phyloP scores from a whole-genome alignment of 2,797 vertebrate species.

The Lemur catta region DNA sequence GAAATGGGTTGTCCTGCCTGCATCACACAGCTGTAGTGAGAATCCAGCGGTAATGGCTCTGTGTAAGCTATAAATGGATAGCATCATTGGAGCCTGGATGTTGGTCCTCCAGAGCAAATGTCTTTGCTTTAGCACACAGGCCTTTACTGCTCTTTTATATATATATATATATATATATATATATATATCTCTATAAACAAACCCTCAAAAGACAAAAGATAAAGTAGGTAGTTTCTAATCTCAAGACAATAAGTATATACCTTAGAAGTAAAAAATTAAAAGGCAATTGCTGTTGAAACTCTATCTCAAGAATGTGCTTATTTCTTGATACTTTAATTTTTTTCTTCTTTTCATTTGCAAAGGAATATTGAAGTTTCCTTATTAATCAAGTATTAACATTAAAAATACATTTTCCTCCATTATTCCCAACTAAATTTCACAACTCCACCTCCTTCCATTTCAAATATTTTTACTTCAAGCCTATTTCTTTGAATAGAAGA shows the following conservation, averaged over 20 bases:
- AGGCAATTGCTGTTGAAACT: neutral
- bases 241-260: neutral
- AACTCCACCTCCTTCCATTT: neutral
- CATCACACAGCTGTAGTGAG: neutral
- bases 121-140: neutral
- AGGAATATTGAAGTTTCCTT: neutral
- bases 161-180: neutral
- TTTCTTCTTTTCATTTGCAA: neutral
- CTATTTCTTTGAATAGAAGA: neutral
- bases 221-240: neutral
- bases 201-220: neutral
- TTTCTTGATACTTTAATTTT: neutral
- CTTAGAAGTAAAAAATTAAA: neutral
- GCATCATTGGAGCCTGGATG: too few species aligned
- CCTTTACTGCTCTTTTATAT: neutral
- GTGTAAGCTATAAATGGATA: neutral
- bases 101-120: neutral
- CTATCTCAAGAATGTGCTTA: neutral
- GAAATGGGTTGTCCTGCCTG: neutral
- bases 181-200: neutral
- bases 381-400: neutral
- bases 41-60: neutral
- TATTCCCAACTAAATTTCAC: neutral
- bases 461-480: neutral
- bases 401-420: neutral